phyloP scores from a whole-genome alignment of 2,797 vertebrate genomes.

The Fistularia commersonii region DNA sequence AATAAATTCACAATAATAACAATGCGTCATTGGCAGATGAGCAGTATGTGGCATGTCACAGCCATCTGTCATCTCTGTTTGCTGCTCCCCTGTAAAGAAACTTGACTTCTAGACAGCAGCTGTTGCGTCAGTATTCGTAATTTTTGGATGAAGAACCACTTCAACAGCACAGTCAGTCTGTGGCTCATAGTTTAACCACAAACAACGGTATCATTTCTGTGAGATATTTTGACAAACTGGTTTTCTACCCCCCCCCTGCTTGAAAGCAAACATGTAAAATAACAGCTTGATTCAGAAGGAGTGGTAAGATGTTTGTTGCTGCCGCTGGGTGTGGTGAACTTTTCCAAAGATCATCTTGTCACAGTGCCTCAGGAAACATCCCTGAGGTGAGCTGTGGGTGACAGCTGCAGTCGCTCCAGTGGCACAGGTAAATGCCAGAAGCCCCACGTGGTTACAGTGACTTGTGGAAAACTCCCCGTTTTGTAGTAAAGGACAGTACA shows the following conservation, averaged over 20 bases:
- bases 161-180: too few relatives aligned
- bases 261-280: too few relatives aligned
- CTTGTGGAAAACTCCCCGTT: constrained; percentile 7
- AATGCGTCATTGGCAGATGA: constrained; percentile 7
- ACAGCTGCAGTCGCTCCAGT: constrained; percentile 64
- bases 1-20: background rate
- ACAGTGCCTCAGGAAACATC: constrained; percentile 72
- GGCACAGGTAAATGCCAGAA: constrained; percentile 74
- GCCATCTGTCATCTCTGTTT: constrained; percentile 21
- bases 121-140: constrained; percentile 15
- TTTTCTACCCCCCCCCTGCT: too few relatives aligned
- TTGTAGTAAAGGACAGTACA: too few relatives aligned
- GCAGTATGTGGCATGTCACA: constrained; percentile 2
- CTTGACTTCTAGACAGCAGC: constrained; percentile 15
- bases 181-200: too few relatives aligned
- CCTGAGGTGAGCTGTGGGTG: constrained; percentile 68
- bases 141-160: constrained; percentile 17
- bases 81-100: constrained; percentile 45
- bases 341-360: constrained; percentile 76
- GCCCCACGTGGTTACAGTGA: constrained; percentile 45
- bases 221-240: too few relatives aligned
- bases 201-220: too few relatives aligned
- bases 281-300: too few relatives aligned
- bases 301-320: constrained; percentile 1
- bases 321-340: constrained; percentile 58